Base-by-base conservation (phyloP, 2,888 invertebrate species). In the Germaria angustata region DNA sequence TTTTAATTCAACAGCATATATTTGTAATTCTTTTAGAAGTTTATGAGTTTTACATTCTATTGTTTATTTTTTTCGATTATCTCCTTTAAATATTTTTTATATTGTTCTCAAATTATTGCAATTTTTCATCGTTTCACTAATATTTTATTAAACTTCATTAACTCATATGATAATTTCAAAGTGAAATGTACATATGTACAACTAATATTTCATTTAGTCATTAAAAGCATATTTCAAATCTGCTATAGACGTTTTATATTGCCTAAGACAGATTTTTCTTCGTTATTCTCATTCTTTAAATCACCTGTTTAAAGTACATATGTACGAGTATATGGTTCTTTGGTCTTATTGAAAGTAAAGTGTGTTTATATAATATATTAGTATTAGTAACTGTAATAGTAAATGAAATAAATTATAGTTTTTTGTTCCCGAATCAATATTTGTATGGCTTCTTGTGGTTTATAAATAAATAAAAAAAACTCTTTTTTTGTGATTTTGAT, bases 31-130 rank as follows among this genome's bases (percentile, higher is more conserved):
- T 77, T 77, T 39, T 55, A 76, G 9, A 53, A 51, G 34, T 39
- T 59, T 65, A 39, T 61, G 66, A 53, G 51, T 63, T 71, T 28
- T 15, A 57, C 55, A 55, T 15, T 80, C 32, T 65, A 39, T 68
- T 53, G 9, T 44, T 59, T 68, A 59, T 61, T 55, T 36, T n/a
- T 36, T 44, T 57, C 72, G 63, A 78, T 81, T 81, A 75, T 82
- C 75, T 79, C 9, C 57, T 66, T 82, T 71, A 59, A 73, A 55
- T n/a, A 55, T 28, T 46, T 69, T 55, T 66, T 46, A 77, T 79
- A 79, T 79, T 79, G 75, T 79, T 79, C 71, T 82, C 65, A 75
- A 41, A 15, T 78, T 81, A 81, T 81, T 82, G 81, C 78, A 79
- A 73, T 82, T 73, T 65, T 44, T 81, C 20, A 59, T 51, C 28